A percentile compares a stretch with the other conserved stretches of the same genome.
Evolutionary conservation across 2,113 vertebrate genomes (phyloP).

Genomic region (Kryptolebias marmoratus): DNA sequence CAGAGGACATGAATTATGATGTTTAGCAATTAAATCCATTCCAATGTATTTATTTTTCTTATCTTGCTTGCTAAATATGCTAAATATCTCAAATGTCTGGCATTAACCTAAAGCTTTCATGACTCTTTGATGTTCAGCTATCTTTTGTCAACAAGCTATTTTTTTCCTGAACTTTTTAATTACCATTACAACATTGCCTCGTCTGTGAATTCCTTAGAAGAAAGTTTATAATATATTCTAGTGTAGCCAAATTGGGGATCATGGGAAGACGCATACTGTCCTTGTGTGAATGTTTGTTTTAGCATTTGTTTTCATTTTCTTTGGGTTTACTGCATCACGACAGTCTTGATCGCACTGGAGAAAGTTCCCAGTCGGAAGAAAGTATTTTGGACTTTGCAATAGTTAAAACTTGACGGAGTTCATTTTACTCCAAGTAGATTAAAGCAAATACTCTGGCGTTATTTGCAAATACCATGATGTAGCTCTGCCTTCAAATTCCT

Average conservation of each 20-base stretch:
- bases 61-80: not conserved
- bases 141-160: not conserved
- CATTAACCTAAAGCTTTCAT: constrained; percentile 13
- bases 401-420: constrained; percentile 44
- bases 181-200: constrained; percentile 2
- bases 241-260: constrained; percentile 22
- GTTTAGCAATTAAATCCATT: not conserved
- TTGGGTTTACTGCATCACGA: constrained; percentile 24
- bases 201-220: constrained; percentile 23
- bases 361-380: constrained; percentile 31
- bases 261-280: constrained; percentile 25
- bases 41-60: not conserved
- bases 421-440: constrained; percentile 37
- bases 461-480: constrained; percentile 26
- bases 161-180: constrained; percentile 1
- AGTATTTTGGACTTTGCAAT: constrained; percentile 39
- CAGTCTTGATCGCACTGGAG: constrained; percentile 19
- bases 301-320: constrained; percentile 31
- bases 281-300: constrained; percentile 34
- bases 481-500: constrained; percentile 33
- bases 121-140: not conserved
- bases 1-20: not conserved
- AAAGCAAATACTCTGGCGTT: constrained; percentile 34
- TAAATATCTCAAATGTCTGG: not conserved
- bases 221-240: constrained; percentile 36